Conservation (phyloP, 2,797 vertebrate species). For the Anguilla obscura region DNA sequence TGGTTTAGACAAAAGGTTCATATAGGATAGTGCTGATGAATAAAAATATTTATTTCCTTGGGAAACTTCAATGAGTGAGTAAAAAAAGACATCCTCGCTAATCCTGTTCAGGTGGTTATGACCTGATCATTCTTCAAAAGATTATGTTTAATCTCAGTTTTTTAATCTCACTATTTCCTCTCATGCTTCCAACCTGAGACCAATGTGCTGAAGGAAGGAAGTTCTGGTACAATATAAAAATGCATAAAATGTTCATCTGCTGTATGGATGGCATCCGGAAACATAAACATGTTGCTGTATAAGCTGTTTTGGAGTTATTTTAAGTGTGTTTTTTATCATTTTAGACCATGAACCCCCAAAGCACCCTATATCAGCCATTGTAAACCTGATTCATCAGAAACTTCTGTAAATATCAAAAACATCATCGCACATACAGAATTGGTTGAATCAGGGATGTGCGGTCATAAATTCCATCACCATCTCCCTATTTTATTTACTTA, state of each 20-base stretch:
- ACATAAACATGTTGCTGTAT: too few species aligned
- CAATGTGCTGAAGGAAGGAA: not conserved
- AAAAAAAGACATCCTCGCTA: not conserved
- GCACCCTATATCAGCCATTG: too few species aligned
- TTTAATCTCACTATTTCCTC: not conserved
- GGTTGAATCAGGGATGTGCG: too few species aligned
- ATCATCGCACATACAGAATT: too few species aligned
- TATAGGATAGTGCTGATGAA: not conserved
- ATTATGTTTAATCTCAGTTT: not conserved
- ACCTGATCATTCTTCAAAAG: not conserved
- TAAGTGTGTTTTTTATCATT: too few species aligned
- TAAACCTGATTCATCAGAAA: too few species aligned
- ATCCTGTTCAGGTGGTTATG: slow-evolving; percentile 9
- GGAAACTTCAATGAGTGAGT: not conserved
- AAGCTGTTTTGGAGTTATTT: too few species aligned
- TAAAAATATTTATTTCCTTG: not conserved
- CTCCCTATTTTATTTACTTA: too few species aligned
- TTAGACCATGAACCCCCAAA: too few species aligned
- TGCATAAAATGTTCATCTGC: not conserved
- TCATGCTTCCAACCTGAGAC: not conserved
- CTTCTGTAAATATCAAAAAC: too few species aligned
- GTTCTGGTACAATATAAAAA: not conserved
- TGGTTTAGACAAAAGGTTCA: not conserved
- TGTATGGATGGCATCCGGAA: too few species aligned
- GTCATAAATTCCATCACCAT: too few species aligned